Base-by-base conservation (phyloP, 23 tunicate genomes). In the Styela clava region DNA sequence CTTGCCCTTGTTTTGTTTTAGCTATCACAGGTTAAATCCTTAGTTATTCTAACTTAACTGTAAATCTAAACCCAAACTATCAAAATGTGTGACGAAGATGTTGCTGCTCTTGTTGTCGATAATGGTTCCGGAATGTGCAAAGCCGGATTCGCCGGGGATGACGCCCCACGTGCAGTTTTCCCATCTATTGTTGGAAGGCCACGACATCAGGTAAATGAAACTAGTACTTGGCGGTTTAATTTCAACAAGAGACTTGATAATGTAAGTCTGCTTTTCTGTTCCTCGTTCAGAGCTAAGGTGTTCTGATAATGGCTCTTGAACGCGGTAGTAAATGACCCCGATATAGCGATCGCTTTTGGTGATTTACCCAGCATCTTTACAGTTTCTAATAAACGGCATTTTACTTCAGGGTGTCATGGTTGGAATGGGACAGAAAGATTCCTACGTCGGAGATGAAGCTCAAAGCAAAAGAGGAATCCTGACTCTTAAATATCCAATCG, bases 391-490 rank as follows among this genome's bases (percentile, higher is more conserved):
- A n/a, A n/a, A n/a, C n/a, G n/a, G n/a, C n/a, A n/a, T 44, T 12
- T 44, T 12, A 5, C 76, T 68, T 35, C 79, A 95, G 99, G 99
- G 99, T 25, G 99, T 95, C 25, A 95, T 95, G 99, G 99, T 95
- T 61, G 99, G 99, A 26, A 95, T 95, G 99, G 99, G 99, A 28
- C 99, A 94, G 64, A 94, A 94, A 68, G 99, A 94, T 87, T 84
- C 91, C 36, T 95, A 95, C 85, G 99, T 95, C 51, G 99, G 99
- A 9, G 99, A 95, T 61, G 99, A 95, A 86, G 99, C 99, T 28
- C 99, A 95, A 62, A 86, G 96, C 89, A 95, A 95, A 62, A 74
- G 99, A 62, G 99, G 99, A 74, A 95, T 95, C 64, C 73, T 94
- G 16, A 88, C 95, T 64, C 68, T 94, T 22, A 88, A 86, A 78